Percentiles rank a stretch among this genome's conserved stretches.
Evolutionary conservation across 1,140 invertebrate species (phyloP).

Genomic region (Spodoptera frugiperda): DNA sequence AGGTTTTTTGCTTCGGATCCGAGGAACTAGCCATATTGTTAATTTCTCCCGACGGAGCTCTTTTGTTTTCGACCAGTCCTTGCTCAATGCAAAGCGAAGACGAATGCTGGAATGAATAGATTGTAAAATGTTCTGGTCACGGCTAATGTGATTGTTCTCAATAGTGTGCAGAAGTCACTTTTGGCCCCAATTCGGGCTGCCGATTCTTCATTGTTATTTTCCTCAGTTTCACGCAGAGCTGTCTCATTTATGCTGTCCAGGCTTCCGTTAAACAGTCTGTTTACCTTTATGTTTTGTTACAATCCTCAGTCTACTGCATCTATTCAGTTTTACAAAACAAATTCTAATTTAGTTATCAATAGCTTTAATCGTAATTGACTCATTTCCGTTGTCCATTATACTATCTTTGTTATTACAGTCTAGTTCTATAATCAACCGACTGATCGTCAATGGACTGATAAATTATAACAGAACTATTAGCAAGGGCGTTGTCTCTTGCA

Average conservation of each 20-base stretch:
- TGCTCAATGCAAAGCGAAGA: conserved; percentile 50
- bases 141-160: conserved; percentile 69
- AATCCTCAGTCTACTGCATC: conserved; percentile 14
- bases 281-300: conserved; percentile 22
- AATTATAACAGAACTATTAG: conserved; percentile 41
- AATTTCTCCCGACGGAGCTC: conserved; percentile 38
- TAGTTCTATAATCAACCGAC: conserved; percentile 48
- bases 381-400: conserved; percentile 52
- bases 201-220: conserved; percentile 66
- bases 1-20: conserved; percentile 60
- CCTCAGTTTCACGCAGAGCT: conserved; percentile 62
- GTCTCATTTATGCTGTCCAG: conserved; percentile 56
- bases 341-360: conserved; percentile 43
- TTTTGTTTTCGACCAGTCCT: conserved; percentile 38
- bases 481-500: conserved; percentile 50
- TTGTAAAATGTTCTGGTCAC: conserved; percentile 67
- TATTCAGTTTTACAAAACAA: conserved; percentile 8
- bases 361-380: conserved; percentile 50
- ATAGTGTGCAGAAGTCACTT: conserved; percentile 58
- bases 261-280: conserved; percentile 63
- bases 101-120: conserved; percentile 52
- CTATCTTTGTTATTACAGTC: conserved; percentile 45
- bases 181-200: conserved; percentile 69
- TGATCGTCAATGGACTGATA: conserved; percentile 47
- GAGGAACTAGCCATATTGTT: conserved; percentile 61